Evolutionary conservation across 2,113 vertebrate species (phyloP), one percentile per base, ranked within the genome.

Genomic region (Chionis minor): DNA sequence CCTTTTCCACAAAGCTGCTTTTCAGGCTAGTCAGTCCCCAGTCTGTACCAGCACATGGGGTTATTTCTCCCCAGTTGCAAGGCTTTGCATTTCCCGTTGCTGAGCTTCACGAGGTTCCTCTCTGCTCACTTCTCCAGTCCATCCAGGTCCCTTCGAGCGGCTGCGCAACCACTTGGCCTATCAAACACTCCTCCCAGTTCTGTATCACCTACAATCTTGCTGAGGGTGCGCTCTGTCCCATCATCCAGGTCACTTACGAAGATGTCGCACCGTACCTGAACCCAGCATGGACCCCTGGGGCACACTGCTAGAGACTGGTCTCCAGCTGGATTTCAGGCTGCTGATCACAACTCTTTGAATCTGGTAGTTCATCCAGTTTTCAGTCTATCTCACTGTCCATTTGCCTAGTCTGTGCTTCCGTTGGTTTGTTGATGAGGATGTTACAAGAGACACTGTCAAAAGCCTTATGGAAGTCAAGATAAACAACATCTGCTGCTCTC

Each of bases 241-340:
- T 51, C 56, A 79, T 1, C 17, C n/a, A 33, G 35, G 12, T 44
- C 2, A 49, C 17, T 69, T 59, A 51, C 8, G 16, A 85, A 51
- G 56, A 49, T 26, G 32, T 6, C 0, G 0, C 24, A 22, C 40
- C 2, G 1, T 12, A 67, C 38, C 19, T 40, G 38, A 67, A 80
- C 12, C 13, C 79, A 52, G 35, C 51, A 67, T 16, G 0, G 0
- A n/a, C 3, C 18, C 23, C 70, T 32, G 27, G 22, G 20, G 65
- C 47, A 56, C 9, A 14, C 12, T 22, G 24, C 12, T 55, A 10
- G 17, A 15, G 47, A 71, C 1, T 26, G 30, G 16, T 35, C 21
- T 35, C 55, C 77, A 91, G 13, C 49, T 65, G 66, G 44, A 54
- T 32, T 82, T 45, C 12, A 19, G 12, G 44, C 13, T 3, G 1